Percentiles rank a stretch among this genome's conserved stretches.
Evolutionary conservation across 2,113 vertebrate species (phyloP).

Genomic region (Chauna torquata): DNA sequence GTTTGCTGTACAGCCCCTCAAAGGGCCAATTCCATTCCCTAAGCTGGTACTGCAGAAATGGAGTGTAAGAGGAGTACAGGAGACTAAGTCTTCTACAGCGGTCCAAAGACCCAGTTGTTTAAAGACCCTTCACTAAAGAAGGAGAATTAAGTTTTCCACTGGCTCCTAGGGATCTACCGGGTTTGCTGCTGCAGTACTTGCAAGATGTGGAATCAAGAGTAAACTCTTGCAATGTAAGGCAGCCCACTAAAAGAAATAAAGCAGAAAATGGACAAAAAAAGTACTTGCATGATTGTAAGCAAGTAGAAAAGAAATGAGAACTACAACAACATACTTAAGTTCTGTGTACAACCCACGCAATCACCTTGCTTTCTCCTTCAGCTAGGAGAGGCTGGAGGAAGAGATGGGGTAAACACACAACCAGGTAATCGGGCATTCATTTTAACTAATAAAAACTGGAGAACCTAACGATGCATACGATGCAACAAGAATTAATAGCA

Average conservation of each 20-base stretch:
- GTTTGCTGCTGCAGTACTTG: background rate
- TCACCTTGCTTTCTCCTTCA: background rate
- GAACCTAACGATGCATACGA: background rate
- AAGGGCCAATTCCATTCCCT: background rate
- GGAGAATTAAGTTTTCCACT: background rate
- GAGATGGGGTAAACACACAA: background rate
- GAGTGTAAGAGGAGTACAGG: background rate
- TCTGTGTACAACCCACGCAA: background rate
- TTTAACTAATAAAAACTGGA: background rate
- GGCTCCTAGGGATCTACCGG: background rate
- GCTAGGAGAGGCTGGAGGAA: background rate
- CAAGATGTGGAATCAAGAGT: background rate
- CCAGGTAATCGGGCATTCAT: background rate
- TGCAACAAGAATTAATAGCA: background rate
- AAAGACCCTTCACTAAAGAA: background rate
- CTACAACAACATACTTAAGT: background rate
- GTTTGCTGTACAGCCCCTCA: background rate
- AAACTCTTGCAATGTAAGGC: background rate
- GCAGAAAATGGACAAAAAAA: background rate
- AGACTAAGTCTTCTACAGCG: background rate
- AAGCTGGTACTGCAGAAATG: background rate
- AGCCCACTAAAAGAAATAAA: background rate
- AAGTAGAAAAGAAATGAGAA: background rate
- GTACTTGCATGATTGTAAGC: background rate
- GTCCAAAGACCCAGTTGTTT: background rate